Conservation (phyloP, 2,888 invertebrate species). For the Aproaerema taeniolella region DNA sequence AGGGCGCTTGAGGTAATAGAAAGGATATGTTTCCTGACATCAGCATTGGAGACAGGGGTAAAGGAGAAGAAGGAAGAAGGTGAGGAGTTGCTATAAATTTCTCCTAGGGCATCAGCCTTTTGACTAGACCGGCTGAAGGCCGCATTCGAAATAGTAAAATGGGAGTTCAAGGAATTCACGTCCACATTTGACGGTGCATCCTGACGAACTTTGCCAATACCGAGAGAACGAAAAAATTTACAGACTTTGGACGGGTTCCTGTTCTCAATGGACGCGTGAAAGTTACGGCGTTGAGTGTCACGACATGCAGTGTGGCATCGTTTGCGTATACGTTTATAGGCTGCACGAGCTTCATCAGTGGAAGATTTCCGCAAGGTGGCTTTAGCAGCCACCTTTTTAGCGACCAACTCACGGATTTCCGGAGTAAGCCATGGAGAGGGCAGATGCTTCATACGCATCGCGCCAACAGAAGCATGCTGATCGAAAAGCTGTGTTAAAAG, state of each 20-base stretch:
- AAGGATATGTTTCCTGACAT: constrained; percentile 16
- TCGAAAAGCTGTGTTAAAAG: constrained; percentile 7
- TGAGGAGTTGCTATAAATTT: not conserved
- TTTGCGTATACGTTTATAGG: constrained; percentile 5
- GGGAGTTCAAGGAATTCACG: not conserved
- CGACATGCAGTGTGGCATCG: constrained; percentile 7
- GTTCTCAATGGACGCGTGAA: constrained; percentile 12
- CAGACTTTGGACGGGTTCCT: constrained; percentile 13
- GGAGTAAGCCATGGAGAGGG: constrained; percentile 16
- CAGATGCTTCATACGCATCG: constrained; percentile 10
- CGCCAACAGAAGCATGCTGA: constrained; percentile 13
- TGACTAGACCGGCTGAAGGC: not conserved
- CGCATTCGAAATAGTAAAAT: not conserved
- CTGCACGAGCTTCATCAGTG: not conserved
- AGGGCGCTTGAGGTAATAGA: constrained; percentile 17
- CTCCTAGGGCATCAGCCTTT: not conserved
- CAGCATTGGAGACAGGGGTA: not conserved
- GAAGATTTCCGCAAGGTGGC: constrained; percentile 1
- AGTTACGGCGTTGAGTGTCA: constrained; percentile 14
- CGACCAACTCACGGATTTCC: constrained; percentile 3
- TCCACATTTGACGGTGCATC: not conserved
- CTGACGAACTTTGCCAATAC: not conserved
- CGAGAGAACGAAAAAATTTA: constrained; percentile 1
- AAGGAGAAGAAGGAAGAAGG: not conserved
- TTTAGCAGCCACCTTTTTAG: constrained; percentile 10